phyloP scores from a whole-genome alignment of 2,888 invertebrate genomes.

The Acrocyrtus sp. region DNA sequence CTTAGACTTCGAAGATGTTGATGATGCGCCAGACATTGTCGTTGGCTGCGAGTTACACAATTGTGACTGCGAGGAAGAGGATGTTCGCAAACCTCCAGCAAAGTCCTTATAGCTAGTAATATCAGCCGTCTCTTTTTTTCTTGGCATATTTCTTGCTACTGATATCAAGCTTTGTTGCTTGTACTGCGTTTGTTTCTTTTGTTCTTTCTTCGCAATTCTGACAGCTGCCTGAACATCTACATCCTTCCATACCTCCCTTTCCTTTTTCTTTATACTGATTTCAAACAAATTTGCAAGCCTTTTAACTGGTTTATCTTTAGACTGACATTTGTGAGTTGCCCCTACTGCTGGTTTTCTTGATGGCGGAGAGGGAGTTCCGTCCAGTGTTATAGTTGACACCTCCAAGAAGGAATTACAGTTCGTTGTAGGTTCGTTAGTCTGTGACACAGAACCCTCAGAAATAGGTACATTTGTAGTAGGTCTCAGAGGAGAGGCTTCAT shows the following conservation, averaged over 20 bases:
- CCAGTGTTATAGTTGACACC: not conserved
- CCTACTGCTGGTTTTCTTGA: not conserved
- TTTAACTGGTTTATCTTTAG: too few species aligned
- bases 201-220: not conserved
- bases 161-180: constrained; percentile 6
- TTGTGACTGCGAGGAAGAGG: not conserved
- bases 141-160: not conserved
- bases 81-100: not conserved
- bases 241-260: constrained; percentile 17
- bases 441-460: too few species aligned
- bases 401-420: too few species aligned
- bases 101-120: constrained; percentile 7
- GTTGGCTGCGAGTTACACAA: not conserved
- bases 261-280: constrained; percentile 3
- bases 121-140: constrained; percentile 16
- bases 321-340: too few species aligned
- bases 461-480: too few species aligned
- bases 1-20: too few species aligned
- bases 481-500: too few species aligned
- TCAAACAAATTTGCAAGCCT: not conserved
- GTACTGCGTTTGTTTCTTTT: not conserved
- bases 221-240: not conserved
- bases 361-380: not conserved
- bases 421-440: too few species aligned
- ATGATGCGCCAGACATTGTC: not conserved